Evolutionary conservation across 2,888 invertebrate genomes (phyloP), one percentile per base, ranked within the genome.

Genomic region (Zhuqinia jingwanae): DNA sequence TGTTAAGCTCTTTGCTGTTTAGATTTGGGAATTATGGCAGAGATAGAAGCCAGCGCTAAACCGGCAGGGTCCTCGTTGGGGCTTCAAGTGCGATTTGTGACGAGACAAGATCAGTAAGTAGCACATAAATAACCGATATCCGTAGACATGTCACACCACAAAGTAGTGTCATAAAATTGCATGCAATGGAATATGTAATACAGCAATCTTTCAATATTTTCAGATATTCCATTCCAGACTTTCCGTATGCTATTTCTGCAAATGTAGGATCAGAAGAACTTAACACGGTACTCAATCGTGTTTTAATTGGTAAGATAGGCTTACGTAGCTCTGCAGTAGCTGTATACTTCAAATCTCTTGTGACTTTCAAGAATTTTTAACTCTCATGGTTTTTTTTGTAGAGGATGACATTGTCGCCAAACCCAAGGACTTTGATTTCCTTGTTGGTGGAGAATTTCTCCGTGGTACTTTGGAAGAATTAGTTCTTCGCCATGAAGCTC

Each of bases 171-270:
- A n/a, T n/a, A n/a, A n/a, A n/a, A n/a, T n/a, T n/a, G n/a, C n/a
- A n/a, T n/a, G n/a, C n/a, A n/a, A n/a, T n/a, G n/a, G n/a, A n/a
- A n/a, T n/a, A n/a, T n/a, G n/a, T n/a, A n/a, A n/a, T n/a, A n/a
- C n/a, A n/a, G n/a, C n/a, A n/a, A n/a, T n/a, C n/a, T n/a, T n/a
- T n/a, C n/a, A n/a, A n/a, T n/a, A n/a, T n/a, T 42, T 70, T n/a
- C 92, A 98, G 98, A 90, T 97, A 95, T 94, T 96, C 97, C 8
- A 95, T 98, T 68, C 95, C 97, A 6, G 96, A 97, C 92, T 95
- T 94, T 90, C 96, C 97, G 0, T 95, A 96, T 91, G 96, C 97
- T 17, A 96, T 98, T 25, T 96, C 96, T 77, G 94, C 95, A 70
- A 95, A 94, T 89, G 94, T 96, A 2, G 94, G 95, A 70, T 92